These are phyloP conservation scores for Cotesia vestalis DNA, from an alignment of 1,140 invertebrate genomes.

Conservation along the genomic window DNA sequence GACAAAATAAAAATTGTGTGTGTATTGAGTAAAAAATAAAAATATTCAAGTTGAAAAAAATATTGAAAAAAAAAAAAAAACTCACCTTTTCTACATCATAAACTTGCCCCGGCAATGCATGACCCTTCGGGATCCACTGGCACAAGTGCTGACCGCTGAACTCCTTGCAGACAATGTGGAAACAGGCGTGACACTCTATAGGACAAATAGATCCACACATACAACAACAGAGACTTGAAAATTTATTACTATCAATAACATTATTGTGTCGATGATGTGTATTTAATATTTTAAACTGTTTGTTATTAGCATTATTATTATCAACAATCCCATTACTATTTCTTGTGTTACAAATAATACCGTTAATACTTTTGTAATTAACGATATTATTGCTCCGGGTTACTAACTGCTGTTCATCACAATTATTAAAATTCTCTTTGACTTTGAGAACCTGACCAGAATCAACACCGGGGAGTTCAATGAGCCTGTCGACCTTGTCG, in stretches of 20 bases:
- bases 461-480: slow-evolving; percentile 21
- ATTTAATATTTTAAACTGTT: slow-evolving; percentile 6
- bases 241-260: slow-evolving; percentile 18
- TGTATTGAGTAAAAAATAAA: slow-evolving; percentile 9
- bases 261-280: slow-evolving; percentile 22
- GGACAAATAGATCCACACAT: slow-evolving; percentile 71
- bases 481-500: slow-evolving; percentile 31
- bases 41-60: slow-evolving; percentile 2
- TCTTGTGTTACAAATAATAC: slow-evolving; percentile 8
- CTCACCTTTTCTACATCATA: slow-evolving; percentile 69
- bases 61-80: slow-evolving; percentile 28
- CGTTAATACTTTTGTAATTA: slow-evolving; percentile 38
- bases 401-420: slow-evolving; percentile 28
- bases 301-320: slow-evolving; percentile 26
- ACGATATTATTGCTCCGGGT: slow-evolving; percentile 11
- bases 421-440: slow-evolving; percentile 36
- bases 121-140: slow-evolving; percentile 67
- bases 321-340: slow-evolving; percentile 26
- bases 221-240: slow-evolving; percentile 66
- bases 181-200: slow-evolving; percentile 74
- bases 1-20: background rate
- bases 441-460: slow-evolving; percentile 32
- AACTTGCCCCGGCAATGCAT: slow-evolving; percentile 65
- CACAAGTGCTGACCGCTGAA: slow-evolving; percentile 68
- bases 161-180: slow-evolving; percentile 71